phyloP scores from a whole-genome alignment of 2,797 vertebrate species.

The Rhinella marina region DNA sequence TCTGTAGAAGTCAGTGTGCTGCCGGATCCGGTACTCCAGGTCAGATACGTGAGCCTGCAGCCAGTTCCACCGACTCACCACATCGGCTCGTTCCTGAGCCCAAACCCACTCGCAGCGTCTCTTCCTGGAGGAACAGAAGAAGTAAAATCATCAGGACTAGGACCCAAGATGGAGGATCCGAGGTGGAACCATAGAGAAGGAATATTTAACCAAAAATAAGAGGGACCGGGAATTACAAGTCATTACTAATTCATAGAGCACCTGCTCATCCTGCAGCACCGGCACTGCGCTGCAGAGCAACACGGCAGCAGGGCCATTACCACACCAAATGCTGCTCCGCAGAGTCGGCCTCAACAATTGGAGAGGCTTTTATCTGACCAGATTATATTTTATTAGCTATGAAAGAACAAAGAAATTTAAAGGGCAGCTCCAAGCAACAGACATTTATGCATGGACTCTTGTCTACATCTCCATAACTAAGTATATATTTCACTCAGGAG shows the following conservation, averaged over 20 bases:
- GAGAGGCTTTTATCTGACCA: neutral
- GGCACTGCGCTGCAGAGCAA: neutral
- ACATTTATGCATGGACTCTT: neutral
- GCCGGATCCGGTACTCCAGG: conserved; percentile 97
- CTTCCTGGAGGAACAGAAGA: conserved; percentile 78
- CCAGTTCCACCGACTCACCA: conserved; percentile 99
- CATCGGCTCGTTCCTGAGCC: conserved; percentile 90
- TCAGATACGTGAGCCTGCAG: conserved; percentile 98
- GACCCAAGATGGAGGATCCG: neutral
- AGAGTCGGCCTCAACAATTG: neutral
- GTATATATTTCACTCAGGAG: neutral
- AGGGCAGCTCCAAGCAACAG: neutral
- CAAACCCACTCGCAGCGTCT: conserved; percentile 93
- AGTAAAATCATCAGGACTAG: neutral
- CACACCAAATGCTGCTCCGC: neutral
- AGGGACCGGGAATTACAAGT: neutral
- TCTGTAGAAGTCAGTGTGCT: conserved; percentile 96
- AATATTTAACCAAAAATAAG: neutral
- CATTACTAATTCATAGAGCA: conserved; percentile 1
- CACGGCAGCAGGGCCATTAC: neutral
- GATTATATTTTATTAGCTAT: too few species aligned
- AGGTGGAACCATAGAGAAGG: neutral
- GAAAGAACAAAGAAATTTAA: neutral
- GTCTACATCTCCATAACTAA: neutral
- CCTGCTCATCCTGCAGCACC: conserved; percentile 11